Evolutionary conservation across 2,888 invertebrate genomes (phyloP).

Genomic region (Scaptomyza caliginosa): DNA sequence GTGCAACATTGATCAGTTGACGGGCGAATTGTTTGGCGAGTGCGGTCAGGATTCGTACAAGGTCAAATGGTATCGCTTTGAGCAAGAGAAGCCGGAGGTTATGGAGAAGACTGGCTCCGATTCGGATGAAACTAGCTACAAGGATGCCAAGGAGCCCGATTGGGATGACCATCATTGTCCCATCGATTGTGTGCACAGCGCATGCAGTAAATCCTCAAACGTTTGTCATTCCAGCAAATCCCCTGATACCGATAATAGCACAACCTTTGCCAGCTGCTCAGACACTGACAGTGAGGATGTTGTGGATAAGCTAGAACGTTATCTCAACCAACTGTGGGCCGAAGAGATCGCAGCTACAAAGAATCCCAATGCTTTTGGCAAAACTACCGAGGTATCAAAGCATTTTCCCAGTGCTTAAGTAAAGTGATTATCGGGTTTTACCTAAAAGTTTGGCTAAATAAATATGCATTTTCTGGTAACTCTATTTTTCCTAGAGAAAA

Average conservation of each 20-base stretch:
- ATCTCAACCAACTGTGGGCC: constrained; percentile 64
- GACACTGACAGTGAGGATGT: constrained; percentile 40
- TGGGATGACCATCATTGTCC: constrained; percentile 77
- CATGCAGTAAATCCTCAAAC: constrained; percentile 45
- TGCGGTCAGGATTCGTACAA: constrained; percentile 79
- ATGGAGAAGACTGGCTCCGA: neutral
- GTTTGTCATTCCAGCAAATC: constrained; percentile 42
- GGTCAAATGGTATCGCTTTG: constrained; percentile 75
- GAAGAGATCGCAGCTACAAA: constrained; percentile 58
- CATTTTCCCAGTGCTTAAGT: constrained; percentile 26
- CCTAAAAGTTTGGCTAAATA: neutral
- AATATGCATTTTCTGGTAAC: neutral
- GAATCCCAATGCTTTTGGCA: constrained; percentile 29
- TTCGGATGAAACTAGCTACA: constrained; percentile 14
- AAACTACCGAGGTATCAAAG: constrained; percentile 5
- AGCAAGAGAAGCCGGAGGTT: constrained; percentile 28
- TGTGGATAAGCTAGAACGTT: constrained; percentile 57
- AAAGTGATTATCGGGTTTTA: constrained; percentile 1
- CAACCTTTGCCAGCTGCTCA: constrained; percentile 38
- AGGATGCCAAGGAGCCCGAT: constrained; percentile 55
- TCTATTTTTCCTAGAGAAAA: neutral
- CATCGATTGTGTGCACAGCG: constrained; percentile 64
- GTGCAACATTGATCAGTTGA: constrained; percentile 72
- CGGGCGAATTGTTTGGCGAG: constrained; percentile 66
- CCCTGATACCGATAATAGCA: neutral